Evolutionary conservation across 1,140 invertebrate genomes (phyloP), one percentile per base, ranked within the genome.

Genomic region (Drosophila quadrilineata): DNA sequence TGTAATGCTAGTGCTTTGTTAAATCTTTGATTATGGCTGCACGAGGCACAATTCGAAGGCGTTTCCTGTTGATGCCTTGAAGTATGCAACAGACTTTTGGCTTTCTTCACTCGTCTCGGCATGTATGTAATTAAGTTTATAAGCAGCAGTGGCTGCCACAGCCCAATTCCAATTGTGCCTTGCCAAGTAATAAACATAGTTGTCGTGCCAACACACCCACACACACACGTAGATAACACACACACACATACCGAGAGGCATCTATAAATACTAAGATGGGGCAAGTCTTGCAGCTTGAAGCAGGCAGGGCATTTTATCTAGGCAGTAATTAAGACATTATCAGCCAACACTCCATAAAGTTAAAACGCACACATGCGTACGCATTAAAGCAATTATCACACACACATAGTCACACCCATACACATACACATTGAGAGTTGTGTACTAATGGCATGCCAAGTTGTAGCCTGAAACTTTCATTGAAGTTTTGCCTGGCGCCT

Each of bases 241-340:
- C 40, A 28, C 0, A 26, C 9, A 22, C 3, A 65, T 43, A 14
- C 41, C 17, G 35, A 31, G 9, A 26, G 1, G 16, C 22, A 2
- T 24, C 49, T 28, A 38, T 41, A 43, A 54, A 54, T 35, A 62
- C 36, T n/a, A n/a, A n/a, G n/a, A 31, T 50, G 16, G 54, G 10
- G 54, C 54, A 59, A 50, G 12, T 43, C 36, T 43, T 50, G 48
- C 21, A 14, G 31, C 38, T 17, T 16, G 22, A 76, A 76, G 59
- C 70, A 76, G 77, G 75, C 71, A n/a, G n/a, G 70, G 79, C 77
- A 82, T 82, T 82, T 82, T 82, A 82, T 82, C 77, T 85, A 84
- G 79, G 77, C 77, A 71, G 77, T 82, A 82, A 82, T 82, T 84
- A 82, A 82, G 77, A 85, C 77, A 82, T 82, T 82, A 82, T 82